phyloP scores from a whole-genome alignment of 2,113 vertebrate species.

The Globicephala melas region DNA sequence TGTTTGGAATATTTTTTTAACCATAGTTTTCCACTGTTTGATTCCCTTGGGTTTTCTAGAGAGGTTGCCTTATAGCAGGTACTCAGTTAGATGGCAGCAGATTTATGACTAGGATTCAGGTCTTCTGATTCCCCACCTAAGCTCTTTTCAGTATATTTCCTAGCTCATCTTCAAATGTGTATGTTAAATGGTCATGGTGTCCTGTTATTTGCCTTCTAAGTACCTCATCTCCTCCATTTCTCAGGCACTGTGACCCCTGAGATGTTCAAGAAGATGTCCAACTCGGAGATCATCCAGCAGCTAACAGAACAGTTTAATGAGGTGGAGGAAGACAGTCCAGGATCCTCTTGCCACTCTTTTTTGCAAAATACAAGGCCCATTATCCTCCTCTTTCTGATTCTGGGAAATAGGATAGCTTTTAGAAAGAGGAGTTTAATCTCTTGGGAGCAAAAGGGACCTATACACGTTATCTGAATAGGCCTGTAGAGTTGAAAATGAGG shows the following conservation, averaged over 20 bases:
- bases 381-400: background rate
- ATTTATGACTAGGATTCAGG: background rate
- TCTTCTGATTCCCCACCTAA: slow-evolving; percentile 16
- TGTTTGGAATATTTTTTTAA: background rate
- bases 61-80: background rate
- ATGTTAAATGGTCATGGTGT: background rate
- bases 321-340: slow-evolving; percentile 77
- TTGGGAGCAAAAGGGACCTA: background rate
- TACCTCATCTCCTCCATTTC: background rate
- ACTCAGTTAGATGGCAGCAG: background rate
- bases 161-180: background rate
- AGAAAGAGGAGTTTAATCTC: background rate
- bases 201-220: slow-evolving; percentile 23
- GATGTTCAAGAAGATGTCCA: slow-evolving; percentile 88
- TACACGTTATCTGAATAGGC: background rate
- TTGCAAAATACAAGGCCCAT: background rate
- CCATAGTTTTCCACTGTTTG: background rate
- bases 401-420: slow-evolving; percentile 40
- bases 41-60: slow-evolving; percentile 29
- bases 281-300: slow-evolving; percentile 88
- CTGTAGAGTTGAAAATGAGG: background rate
- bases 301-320: slow-evolving; percentile 91
- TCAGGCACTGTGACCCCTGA: slow-evolving; percentile 85
- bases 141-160: background rate
- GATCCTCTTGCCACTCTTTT: slow-evolving; percentile 6